Evolutionary conservation across 2,113 vertebrate genomes (phyloP).

Genomic region (Ciconia stormi): DNA sequence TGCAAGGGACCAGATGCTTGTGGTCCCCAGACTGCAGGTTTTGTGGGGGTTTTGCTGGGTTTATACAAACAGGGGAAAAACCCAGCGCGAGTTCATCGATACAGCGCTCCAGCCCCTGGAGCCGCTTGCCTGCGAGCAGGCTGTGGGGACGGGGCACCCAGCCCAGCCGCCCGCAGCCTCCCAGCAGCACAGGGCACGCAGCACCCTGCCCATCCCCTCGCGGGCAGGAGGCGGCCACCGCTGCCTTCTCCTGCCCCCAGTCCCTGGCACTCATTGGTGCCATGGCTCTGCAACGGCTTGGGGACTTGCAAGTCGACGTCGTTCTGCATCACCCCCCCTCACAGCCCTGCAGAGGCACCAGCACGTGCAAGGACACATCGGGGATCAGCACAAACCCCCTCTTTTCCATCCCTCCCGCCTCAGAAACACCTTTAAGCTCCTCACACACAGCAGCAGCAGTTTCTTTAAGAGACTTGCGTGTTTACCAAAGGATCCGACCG

Average conservation of each 20-base stretch:
- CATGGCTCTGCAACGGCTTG: fast-evolving
- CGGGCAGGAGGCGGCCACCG: fast-evolving
- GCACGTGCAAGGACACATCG: fast-evolving
- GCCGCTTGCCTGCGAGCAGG: fast-evolving
- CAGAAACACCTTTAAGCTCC: not conserved
- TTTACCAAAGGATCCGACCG: not conserved
- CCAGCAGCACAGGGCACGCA: not conserved
- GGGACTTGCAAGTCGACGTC: not conserved
- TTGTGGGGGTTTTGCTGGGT: not conserved
- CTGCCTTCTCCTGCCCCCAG: not conserved
- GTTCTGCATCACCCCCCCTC: fast-evolving
- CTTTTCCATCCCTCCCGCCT: not conserved
- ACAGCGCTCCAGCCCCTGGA: not conserved
- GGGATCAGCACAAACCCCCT: not conserved
- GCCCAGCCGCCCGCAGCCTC: not conserved
- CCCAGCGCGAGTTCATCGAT: fast-evolving
- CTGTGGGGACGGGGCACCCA: fast-evolving
- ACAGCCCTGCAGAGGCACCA: not conserved
- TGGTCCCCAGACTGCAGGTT: not conserved
- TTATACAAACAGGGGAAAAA: not conserved
- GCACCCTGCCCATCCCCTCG: not conserved
- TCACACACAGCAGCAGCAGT: not conserved
- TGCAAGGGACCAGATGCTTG: fast-evolving
- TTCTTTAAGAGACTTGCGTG: not conserved
- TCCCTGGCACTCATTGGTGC: not conserved